phyloP scores from a whole-genome alignment of 2,797 vertebrate genomes.

The Hozukius guyotensis region DNA sequence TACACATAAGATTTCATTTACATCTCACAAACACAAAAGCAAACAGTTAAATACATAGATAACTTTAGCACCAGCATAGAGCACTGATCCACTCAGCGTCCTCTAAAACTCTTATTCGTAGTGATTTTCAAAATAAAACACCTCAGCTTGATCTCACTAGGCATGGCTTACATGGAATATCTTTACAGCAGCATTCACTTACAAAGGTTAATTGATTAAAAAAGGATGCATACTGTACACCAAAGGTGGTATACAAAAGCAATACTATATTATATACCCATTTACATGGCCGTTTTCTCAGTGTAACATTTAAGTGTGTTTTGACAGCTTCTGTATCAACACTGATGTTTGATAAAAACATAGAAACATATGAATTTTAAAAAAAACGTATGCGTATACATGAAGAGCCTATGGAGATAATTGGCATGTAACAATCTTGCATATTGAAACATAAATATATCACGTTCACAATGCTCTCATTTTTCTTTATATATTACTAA shows the following conservation, averaged over 20 bases:
- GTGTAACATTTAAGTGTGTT: slow-evolving; percentile 51
- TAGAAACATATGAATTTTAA: slow-evolving; percentile 44
- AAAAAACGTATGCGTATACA: slow-evolving; percentile 48
- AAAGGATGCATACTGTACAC: slow-evolving; percentile 76
- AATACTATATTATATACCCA: slow-evolving; percentile 72
- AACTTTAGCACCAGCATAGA: slow-evolving; percentile 84
- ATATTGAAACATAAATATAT: slow-evolving; percentile 73
- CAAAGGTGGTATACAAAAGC: slow-evolving; percentile 73
- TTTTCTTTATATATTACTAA: slow-evolving; percentile 56
- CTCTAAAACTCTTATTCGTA: slow-evolving; percentile 64
- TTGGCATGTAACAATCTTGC: slow-evolving; percentile 62
- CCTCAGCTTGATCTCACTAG: slow-evolving; percentile 70
- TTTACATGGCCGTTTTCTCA: slow-evolving; percentile 57
- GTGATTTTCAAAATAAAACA: slow-evolving; percentile 73
- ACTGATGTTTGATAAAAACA: slow-evolving; percentile 59
- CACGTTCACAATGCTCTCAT: slow-evolving; percentile 55
- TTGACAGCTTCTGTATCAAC: slow-evolving; percentile 47
- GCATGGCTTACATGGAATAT: slow-evolving; percentile 76
- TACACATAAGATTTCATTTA: slow-evolving; percentile 76
- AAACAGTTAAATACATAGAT: slow-evolving; percentile 80
- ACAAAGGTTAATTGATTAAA: slow-evolving; percentile 76
- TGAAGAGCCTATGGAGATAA: slow-evolving; percentile 49
- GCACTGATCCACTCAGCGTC: slow-evolving; percentile 71
- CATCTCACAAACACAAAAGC: slow-evolving; percentile 86
- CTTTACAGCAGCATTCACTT: slow-evolving; percentile 84